Percentiles rank a stretch among this genome's conserved stretches.
Evolutionary conservation across 2,797 vertebrate genomes (phyloP).

Genomic region (Malacoctenus gilli): DNA sequence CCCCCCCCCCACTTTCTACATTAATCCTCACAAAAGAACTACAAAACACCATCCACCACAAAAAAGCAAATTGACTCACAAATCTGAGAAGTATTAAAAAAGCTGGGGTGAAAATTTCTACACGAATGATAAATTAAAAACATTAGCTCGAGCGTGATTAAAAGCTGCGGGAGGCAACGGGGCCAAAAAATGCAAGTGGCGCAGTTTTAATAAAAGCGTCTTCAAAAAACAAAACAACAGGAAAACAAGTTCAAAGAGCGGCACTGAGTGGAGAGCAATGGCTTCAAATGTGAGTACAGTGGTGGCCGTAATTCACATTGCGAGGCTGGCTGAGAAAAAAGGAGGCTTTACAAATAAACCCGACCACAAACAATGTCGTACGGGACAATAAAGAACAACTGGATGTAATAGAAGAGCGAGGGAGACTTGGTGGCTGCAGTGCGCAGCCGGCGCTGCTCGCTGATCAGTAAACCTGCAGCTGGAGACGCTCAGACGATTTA

Average conservation of each 20-base stretch:
- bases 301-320: slow-evolving; percentile 57
- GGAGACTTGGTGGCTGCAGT: slow-evolving; percentile 29
- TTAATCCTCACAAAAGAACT: slow-evolving; percentile 45
- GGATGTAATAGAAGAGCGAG: no score
- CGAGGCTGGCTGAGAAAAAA: slow-evolving; percentile 52
- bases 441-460: slow-evolving; percentile 5
- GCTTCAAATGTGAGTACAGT: slow-evolving; percentile 40
- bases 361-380: slow-evolving; percentile 49
- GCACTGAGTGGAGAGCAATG: slow-evolving; percentile 54
- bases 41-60: slow-evolving; percentile 50
- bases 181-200: slow-evolving; percentile 59
- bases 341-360: slow-evolving; percentile 58
- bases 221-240: slow-evolving; percentile 32
- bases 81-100: slow-evolving; percentile 60
- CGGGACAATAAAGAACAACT: slow-evolving; percentile 44
- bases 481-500: neutral
- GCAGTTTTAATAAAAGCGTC: slow-evolving; percentile 63
- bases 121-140: slow-evolving; percentile 78
- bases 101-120: slow-evolving; percentile 48
- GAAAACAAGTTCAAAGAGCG: slow-evolving; percentile 61
- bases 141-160: slow-evolving; percentile 71
- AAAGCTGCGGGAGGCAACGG: slow-evolving; percentile 56
- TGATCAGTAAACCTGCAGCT: no score
- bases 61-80: slow-evolving; percentile 36
- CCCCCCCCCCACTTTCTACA: slow-evolving; percentile 25